Evolutionary conservation across 2,888 invertebrate species (phyloP).

Genomic region (Drosophila ustulata): DNA sequence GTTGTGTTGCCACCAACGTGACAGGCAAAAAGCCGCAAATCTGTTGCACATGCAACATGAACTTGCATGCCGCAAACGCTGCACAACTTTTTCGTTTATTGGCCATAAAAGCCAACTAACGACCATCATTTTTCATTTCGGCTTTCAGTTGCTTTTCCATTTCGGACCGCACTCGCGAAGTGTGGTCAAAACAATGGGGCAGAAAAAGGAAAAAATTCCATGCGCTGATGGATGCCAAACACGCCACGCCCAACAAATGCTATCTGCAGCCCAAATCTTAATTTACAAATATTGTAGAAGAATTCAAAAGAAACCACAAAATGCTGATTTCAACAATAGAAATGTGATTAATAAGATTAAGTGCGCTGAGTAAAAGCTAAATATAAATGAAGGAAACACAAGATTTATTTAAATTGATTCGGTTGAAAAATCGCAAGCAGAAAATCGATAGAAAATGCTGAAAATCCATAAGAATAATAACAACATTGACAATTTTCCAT

Average conservation of each 20-base stretch:
- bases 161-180: constrained; percentile 38
- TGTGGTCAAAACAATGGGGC: constrained; percentile 51
- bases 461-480: background rate
- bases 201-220: constrained; percentile 31
- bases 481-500: background rate
- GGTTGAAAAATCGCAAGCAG: background rate
- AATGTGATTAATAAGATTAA: constrained; percentile 30
- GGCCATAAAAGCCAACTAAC: constrained; percentile 58
- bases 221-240: constrained; percentile 40
- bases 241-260: constrained; percentile 18
- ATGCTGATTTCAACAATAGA: constrained; percentile 16
- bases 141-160: constrained; percentile 23
- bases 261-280: constrained; percentile 8
- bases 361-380: constrained; percentile 13
- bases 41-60: constrained; percentile 69
- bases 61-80: constrained; percentile 15
- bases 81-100: constrained; percentile 61
- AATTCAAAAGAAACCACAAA: constrained; percentile 2
- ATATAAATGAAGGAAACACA: constrained; percentile 5
- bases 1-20: constrained; percentile 33
- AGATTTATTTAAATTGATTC: constrained; percentile 3
- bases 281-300: constrained; percentile 15
- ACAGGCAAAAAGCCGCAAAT: constrained; percentile 49
- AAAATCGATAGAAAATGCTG: background rate
- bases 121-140: constrained; percentile 26